Evolutionary conservation across 2,113 vertebrate species (phyloP), one percentile per base, ranked within the genome.

Genomic region (Oreotragus oreotragus): DNA sequence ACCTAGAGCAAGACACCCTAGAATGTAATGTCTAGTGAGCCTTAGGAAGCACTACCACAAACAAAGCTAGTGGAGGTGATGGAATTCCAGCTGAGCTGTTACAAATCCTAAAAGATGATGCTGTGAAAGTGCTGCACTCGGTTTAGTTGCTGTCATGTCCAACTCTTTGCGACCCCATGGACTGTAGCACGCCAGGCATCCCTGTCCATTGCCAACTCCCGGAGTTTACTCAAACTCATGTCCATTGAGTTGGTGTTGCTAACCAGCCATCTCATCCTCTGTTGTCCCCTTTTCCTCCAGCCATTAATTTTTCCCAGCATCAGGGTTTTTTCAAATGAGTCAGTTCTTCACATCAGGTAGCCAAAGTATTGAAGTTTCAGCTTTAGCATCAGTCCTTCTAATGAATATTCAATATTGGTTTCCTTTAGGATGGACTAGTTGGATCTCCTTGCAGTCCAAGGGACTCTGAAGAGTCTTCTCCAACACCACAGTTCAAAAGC

Each of bases 141-240:
- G 10, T 23, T 39, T 11, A 70, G 64, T 36, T 36, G 17, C 33
- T 66, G n/a, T 39, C 19, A 23, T 70, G 19, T 70, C 19, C 0
- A 0, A 23, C n/a, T 36, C n/a, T 11, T 70, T 23, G 66, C 1
- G 0, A 70, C n/a, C n/a, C n/a, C 19, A 23, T 70, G 19, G n/a
- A 23, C 64, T 70, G n/a, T 2, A 70, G n/a, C n/a, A 70, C 0
- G 5, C n/a, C 66, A 39, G 66, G 66, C 5, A 39, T 70, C n/a
- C n/a, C 5, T 70, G 66, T 70, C 10, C 66, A 39, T 70, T 2
- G 0, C n/a, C 66, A 70, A 21, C 66, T 70, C 66, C n/a, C 0
- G 0, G n/a, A 23, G n/a, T 70, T 70, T 36, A 70, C n/a, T 23
- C n/a, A 12, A 3, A 36, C n/a, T 36, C 64, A 36, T 3, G n/a